phyloP scores from a whole-genome alignment of 35 echinoderm and acorn worm genomes.

The Anneissia japonica region DNA sequence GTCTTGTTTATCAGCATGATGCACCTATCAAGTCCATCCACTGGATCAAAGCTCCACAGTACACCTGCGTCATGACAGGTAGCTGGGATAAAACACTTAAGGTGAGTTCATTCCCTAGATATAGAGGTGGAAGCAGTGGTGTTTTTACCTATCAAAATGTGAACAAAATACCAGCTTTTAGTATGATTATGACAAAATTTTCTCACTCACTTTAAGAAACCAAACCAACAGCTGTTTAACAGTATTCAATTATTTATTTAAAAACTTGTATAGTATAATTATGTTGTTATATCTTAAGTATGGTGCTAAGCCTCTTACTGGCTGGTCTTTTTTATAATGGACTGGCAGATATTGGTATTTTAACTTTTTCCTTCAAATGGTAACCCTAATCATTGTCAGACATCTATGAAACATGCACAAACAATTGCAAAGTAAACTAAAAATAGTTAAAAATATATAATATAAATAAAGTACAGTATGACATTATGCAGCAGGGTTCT shows the following conservation, averaged over 20 bases:
- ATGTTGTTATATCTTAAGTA: neutral
- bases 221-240: neutral
- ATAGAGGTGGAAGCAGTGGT: neutral
- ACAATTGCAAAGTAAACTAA: no score
- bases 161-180: neutral
- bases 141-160: neutral
- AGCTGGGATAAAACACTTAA: slow-evolving; percentile 99
- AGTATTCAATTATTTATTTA: neutral
- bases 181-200: neutral
- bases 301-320: no score
- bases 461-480: no score
- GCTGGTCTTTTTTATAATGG: no score
- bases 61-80: slow-evolving; percentile 87
- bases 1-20: slow-evolving; percentile 73
- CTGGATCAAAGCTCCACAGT: slow-evolving; percentile 83
- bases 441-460: no score
- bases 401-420: no score
- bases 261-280: neutral
- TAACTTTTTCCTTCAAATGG: no score
- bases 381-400: no score
- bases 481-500: no score
- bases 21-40: slow-evolving; percentile 75
- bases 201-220: neutral
- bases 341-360: no score
- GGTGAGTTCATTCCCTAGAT: slow-evolving; percentile 33